These are phyloP conservation scores for Neotoma lepida DNA, from an alignment of 2,113 vertebrate genomes.

Conservation along the genomic window DNA sequence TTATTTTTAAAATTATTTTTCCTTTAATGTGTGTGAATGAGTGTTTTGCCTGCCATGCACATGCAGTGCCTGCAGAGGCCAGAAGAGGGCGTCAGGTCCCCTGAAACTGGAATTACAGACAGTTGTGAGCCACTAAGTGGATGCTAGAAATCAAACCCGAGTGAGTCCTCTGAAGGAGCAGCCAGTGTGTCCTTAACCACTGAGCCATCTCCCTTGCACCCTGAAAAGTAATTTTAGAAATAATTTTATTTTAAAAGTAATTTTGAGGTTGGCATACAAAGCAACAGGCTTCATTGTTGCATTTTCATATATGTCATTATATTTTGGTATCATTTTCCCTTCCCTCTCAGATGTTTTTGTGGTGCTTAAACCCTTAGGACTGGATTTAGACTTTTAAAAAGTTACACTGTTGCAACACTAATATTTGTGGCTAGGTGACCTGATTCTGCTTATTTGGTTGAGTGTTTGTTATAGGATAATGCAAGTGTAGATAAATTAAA, in stretches of 20 bases:
- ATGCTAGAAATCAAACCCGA: background rate
- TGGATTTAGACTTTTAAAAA: background rate
- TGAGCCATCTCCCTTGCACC: background rate
- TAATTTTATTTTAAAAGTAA: background rate
- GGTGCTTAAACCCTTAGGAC: background rate
- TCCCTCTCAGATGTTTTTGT: background rate
- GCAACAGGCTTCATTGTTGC: background rate
- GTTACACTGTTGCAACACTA: background rate
- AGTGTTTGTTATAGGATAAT: constrained; percentile 6
- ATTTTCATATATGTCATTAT: background rate
- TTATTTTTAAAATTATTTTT: background rate
- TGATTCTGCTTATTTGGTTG: background rate
- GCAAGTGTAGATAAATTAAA: constrained; percentile 15
- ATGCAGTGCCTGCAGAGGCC: background rate
- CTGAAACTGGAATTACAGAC: background rate
- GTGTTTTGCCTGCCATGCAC: background rate
- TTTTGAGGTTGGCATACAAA: background rate
- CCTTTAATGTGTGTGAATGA: background rate
- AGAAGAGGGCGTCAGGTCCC: background rate
- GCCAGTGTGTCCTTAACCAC: background rate
- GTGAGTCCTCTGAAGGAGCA: background rate
- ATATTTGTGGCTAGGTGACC: background rate
- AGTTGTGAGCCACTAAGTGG: background rate
- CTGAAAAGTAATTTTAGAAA: background rate
- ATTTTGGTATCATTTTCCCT: background rate